phyloP scores from a whole-genome alignment of 2,888 invertebrate species.

The Chromoteleia sp. region DNA sequence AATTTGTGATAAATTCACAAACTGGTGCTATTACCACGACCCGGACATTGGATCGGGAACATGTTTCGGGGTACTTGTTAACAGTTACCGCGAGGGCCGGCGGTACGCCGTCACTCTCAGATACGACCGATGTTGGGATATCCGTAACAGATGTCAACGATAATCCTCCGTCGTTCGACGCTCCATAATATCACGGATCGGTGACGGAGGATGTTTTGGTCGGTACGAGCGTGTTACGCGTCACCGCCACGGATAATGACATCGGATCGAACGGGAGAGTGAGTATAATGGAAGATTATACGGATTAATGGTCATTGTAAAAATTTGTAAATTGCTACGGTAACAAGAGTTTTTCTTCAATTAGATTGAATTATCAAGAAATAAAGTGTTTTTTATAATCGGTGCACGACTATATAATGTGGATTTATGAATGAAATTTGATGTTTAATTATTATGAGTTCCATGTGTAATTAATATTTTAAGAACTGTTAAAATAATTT shows the following conservation, averaged over 20 bases:
- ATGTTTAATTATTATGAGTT: too few species aligned
- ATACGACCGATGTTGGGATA: slow-evolving; percentile 98
- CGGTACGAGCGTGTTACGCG: slow-evolving; percentile 91
- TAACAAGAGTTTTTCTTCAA: slow-evolving; percentile 1
- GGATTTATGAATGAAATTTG: too few species aligned
- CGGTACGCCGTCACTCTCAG: slow-evolving; percentile 94
- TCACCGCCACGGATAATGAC: slow-evolving; percentile 93
- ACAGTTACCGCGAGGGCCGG: slow-evolving; percentile 97
- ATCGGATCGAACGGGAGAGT: slow-evolving; percentile 95
- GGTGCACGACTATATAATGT: too few species aligned
- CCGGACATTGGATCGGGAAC: slow-evolving; percentile 93
- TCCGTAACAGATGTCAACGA: slow-evolving; percentile 98
- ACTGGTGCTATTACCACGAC: slow-evolving; percentile 97
- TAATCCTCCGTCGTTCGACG: slow-evolving; percentile 94
- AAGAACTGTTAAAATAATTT: too few species aligned
- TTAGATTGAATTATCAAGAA: slow-evolving; percentile 41
- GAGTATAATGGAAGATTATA: slow-evolving; percentile 64
- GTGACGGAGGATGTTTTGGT: slow-evolving; percentile 95
- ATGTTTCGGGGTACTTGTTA: slow-evolving; percentile 90
- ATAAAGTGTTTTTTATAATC: slow-evolving; percentile 1
- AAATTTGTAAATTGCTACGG: slow-evolving; percentile 46
- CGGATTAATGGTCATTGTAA: slow-evolving; percentile 48
- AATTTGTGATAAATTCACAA: slow-evolving; percentile 95
- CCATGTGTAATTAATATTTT: too few species aligned
- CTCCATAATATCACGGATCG: slow-evolving; percentile 91